These are phyloP conservation scores for Dendrolimus houi DNA, from an alignment of 2,888 invertebrate genomes.

Conservation along the genomic window DNA sequence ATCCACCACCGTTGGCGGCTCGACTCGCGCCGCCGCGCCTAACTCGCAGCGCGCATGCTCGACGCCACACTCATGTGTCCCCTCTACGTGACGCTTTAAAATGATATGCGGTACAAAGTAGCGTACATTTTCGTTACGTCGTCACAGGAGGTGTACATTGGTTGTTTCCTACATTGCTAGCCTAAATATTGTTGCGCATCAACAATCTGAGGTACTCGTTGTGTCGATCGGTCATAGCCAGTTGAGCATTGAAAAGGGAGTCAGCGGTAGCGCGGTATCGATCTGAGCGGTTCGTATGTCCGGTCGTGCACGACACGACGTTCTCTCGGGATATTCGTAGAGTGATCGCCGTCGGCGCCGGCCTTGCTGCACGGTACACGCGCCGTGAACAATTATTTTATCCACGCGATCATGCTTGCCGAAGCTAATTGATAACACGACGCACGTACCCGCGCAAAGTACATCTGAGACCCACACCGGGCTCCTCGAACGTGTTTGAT, in stretches of 20 bases:
- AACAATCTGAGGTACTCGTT: slow-evolving; percentile 18
- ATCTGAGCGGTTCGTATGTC: slow-evolving; percentile 59
- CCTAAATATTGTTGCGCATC: slow-evolving; percentile 25
- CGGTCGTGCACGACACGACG: slow-evolving; percentile 62
- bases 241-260: slow-evolving; percentile 50
- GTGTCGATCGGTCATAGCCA: slow-evolving; percentile 28
- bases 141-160: slow-evolving; percentile 29
- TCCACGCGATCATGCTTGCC: slow-evolving; percentile 61
- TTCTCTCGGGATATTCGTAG: slow-evolving; percentile 66
- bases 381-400: slow-evolving; percentile 51
- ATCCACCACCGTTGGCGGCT: slow-evolving; percentile 34
- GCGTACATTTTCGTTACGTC: slow-evolving; percentile 37
- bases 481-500: slow-evolving; percentile 28
- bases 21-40: slow-evolving; percentile 56
- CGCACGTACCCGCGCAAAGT: slow-evolving; percentile 36
- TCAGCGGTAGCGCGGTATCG: slow-evolving; percentile 62
- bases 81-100: slow-evolving; percentile 56
- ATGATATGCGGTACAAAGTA: slow-evolving; percentile 48
- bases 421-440: slow-evolving; percentile 57
- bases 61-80: slow-evolving; percentile 42
- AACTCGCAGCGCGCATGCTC: slow-evolving; percentile 59
- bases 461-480: slow-evolving; percentile 28
- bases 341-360: slow-evolving; percentile 71
- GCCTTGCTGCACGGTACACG: slow-evolving; percentile 67
- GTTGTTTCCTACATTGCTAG: slow-evolving; percentile 26